phyloP scores from a whole-genome alignment of 2,888 invertebrate species.

The Slavum lentiscoides region DNA sequence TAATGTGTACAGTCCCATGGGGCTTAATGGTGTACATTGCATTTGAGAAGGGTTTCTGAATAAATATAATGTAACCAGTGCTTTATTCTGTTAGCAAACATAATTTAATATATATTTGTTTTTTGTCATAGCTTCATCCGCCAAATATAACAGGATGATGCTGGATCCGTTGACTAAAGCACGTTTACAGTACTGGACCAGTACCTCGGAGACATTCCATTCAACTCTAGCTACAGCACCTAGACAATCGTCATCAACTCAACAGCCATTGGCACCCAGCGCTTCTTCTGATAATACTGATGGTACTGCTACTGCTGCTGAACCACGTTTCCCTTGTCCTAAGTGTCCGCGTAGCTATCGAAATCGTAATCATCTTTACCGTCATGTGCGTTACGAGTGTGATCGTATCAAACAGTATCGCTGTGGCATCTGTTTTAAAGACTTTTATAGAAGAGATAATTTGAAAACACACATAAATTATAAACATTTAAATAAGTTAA shows the following conservation, averaged over 20 bases:
- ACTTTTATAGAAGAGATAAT: conserved; percentile 57
- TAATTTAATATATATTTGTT: conserved; percentile 37
- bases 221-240: conserved; percentile 35
- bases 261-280: conserved; percentile 15
- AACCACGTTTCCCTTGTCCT: conserved; percentile 55
- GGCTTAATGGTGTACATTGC: conserved; percentile 51
- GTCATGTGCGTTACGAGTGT: conserved; percentile 60
- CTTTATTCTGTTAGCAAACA: background rate
- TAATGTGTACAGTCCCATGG: conserved; percentile 25
- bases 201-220: conserved; percentile 48
- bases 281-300: conserved; percentile 25
- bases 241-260: conserved; percentile 25
- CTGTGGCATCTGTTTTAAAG: conserved; percentile 60
- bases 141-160: conserved; percentile 50
- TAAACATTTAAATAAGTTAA: conserved; percentile 54
- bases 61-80: background rate
- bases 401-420: conserved; percentile 61
- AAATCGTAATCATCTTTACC: conserved; percentile 55
- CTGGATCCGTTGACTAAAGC: conserved; percentile 53
- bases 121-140: conserved; percentile 41
- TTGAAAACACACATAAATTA: conserved; percentile 55
- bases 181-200: conserved; percentile 54
- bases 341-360: conserved; percentile 56
- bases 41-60: conserved; percentile 31
- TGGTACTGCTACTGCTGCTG: conserved; percentile 24